These are phyloP conservation scores for Macropus fuliginosus DNA, from an alignment of 2,797 vertebrate genomes.

Conservation along the genomic window DNA sequence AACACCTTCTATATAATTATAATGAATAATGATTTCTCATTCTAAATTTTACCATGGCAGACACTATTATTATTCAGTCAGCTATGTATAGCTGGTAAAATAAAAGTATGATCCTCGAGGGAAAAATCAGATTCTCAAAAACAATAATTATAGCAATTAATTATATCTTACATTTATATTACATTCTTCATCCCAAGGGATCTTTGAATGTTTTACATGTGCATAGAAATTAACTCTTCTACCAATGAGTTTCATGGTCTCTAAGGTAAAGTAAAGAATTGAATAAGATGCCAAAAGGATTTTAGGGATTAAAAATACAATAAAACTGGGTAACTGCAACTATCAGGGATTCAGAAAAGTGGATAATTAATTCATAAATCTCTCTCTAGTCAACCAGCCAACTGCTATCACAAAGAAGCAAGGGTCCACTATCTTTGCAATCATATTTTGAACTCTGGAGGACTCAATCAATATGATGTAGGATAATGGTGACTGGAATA, in stretches of 20 bases:
- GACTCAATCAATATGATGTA: background rate
- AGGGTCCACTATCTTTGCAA: background rate
- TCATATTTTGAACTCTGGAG: background rate
- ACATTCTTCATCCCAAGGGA: background rate
- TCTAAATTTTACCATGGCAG: background rate
- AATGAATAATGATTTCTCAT: background rate
- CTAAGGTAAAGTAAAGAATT: background rate
- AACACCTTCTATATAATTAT: background rate
- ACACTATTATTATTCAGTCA: background rate
- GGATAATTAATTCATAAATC: background rate
- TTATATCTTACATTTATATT: background rate
- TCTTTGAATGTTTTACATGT: background rate
- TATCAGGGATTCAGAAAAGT: background rate
- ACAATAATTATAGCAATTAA: conserved; percentile 16
- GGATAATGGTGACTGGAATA: background rate
- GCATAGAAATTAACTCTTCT: background rate
- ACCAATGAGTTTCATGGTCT: background rate
- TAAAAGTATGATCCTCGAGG: background rate
- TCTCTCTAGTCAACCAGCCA: background rate
- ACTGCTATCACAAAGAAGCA: background rate
- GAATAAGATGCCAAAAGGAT: background rate
- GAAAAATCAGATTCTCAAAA: background rate
- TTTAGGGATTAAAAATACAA: background rate
- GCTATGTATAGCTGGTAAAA: background rate
- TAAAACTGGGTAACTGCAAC: background rate